These are phyloP conservation scores for Anser brachyrhynchus DNA, from an alignment of 2,113 vertebrate genomes.

Conservation along the genomic window DNA sequence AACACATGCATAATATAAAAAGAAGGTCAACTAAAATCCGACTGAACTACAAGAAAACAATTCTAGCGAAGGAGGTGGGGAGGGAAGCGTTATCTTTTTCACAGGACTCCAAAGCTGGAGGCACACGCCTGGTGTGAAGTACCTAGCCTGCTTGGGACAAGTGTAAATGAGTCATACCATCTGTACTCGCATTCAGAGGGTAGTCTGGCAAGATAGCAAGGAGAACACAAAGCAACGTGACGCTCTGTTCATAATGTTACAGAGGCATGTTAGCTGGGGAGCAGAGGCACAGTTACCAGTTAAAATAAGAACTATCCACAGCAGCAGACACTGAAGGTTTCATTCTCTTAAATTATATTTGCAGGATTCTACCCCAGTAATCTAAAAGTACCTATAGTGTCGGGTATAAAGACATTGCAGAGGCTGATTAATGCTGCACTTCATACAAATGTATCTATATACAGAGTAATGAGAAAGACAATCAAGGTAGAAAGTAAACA, in stretches of 20 bases:
- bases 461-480: not conserved
- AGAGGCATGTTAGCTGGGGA: not conserved
- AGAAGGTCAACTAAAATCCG: not conserved
- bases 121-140: conserved; percentile 45
- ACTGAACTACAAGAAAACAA: not conserved
- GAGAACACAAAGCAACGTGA: conserved; percentile 34
- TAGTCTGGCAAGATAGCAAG: conserved; percentile 54
- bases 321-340: not conserved
- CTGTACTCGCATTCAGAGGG: conserved; percentile 46
- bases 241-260: not conserved
- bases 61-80: not conserved
- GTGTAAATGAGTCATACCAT: conserved; percentile 65
- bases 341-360: not conserved
- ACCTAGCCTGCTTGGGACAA: conserved; percentile 41
- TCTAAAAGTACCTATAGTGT: not conserved
- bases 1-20: not conserved
- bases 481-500: not conserved
- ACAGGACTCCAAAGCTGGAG: conserved; percentile 30
- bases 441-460: not conserved
- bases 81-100: not conserved
- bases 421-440: not conserved
- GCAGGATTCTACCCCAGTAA: not conserved
- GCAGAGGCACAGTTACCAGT: not conserved
- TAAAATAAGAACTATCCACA: not conserved
- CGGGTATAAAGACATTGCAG: not conserved